phyloP scores from a whole-genome alignment of 2,797 vertebrate species.

The Novumbra hubbsi region DNA sequence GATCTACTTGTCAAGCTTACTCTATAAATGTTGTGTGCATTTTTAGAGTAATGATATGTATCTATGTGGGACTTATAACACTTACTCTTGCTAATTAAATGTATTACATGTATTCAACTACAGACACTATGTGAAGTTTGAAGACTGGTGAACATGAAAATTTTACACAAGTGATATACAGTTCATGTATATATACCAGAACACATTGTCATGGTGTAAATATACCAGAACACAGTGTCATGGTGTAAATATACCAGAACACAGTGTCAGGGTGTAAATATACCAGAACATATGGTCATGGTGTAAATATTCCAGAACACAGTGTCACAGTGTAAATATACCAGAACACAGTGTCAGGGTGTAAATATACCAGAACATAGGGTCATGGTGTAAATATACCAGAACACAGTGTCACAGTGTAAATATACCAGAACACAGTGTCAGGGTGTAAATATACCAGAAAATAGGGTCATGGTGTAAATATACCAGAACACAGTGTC shows the following conservation, averaged over 20 bases:
- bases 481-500: too few species aligned
- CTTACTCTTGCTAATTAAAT: slow-evolving; percentile 6
- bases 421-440: not conserved
- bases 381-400: too few species aligned
- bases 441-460: too few species aligned
- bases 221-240: too few species aligned
- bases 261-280: slow-evolving; percentile 43
- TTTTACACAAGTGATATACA: slow-evolving; percentile 61
- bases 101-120: slow-evolving; percentile 4
- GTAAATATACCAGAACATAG: too few species aligned
- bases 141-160: slow-evolving; percentile 26
- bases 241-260: too few species aligned
- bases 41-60: too few species aligned
- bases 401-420: too few species aligned
- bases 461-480: too few species aligned
- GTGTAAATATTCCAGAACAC: slow-evolving; percentile 25
- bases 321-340: slow-evolving; percentile 48
- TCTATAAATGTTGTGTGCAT: not conserved
- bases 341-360: too few species aligned
- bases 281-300: too few species aligned
- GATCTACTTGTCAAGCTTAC: not conserved
- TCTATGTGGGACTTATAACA: not conserved
- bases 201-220: slow-evolving; percentile 39
- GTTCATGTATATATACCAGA: slow-evolving; percentile 24
- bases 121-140: not conserved